These are phyloP conservation scores for Lates japonicus DNA, from an alignment of 2,797 vertebrate genomes.

Conservation along the genomic window DNA sequence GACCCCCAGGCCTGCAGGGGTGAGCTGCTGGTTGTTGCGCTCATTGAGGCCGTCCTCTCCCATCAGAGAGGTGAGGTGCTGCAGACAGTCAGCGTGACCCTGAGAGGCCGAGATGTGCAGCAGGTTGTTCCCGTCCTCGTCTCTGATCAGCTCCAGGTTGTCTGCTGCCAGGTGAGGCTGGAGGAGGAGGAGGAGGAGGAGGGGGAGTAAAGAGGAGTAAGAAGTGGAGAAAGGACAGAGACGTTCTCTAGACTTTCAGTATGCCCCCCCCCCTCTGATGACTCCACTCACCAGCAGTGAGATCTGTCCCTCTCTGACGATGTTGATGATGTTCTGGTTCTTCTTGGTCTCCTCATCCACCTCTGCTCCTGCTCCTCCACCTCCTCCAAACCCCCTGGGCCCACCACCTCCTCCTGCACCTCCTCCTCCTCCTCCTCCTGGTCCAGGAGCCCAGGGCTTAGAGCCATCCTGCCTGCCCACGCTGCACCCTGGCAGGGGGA, in stretches of 20 bases:
- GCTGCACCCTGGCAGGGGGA: constrained; percentile 81
- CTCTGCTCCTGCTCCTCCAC: constrained; percentile 77
- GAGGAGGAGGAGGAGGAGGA: background rate
- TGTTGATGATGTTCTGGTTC: constrained; percentile 95
- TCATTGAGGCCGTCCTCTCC: constrained; percentile 97
- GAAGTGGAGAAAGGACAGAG: no score
- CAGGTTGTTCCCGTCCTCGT: constrained; percentile 94
- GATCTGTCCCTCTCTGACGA: constrained; percentile 96
- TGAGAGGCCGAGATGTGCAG: constrained; percentile 93
- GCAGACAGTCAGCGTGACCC: constrained; percentile 95
- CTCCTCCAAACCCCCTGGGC: constrained; percentile 76
- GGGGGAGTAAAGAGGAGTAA: background rate
- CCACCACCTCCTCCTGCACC: constrained; percentile 73
- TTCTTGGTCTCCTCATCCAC: constrained; percentile 91
- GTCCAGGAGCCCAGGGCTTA: constrained; percentile 80
- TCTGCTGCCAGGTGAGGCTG: constrained; percentile 97
- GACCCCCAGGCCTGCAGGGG: constrained; percentile 95
- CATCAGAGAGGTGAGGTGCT: constrained; percentile 98
- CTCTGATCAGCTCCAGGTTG: constrained; percentile 95
- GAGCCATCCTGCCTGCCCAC: constrained; percentile 82
- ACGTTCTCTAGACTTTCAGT: no score
- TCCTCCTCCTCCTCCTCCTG: constrained; percentile 75
- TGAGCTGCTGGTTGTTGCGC: constrained; percentile 92
- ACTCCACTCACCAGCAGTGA: constrained; percentile 79
- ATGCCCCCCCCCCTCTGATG: background rate